Conservation (phyloP, 2,113 vertebrate genomes). For the Plotosus lineatus region DNA sequence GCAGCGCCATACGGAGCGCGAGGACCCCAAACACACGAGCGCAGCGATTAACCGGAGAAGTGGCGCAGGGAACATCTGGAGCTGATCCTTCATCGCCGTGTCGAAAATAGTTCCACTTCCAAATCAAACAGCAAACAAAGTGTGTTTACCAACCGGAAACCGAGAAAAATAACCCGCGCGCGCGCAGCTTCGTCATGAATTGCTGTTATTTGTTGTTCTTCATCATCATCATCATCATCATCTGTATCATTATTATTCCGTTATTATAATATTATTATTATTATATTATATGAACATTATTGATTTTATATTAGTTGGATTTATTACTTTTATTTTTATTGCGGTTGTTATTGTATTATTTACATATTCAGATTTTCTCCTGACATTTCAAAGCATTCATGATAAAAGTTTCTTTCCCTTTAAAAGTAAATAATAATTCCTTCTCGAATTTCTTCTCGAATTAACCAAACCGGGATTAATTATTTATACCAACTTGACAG, state of each 20-base stretch:
- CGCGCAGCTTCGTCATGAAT: too few relatives aligned
- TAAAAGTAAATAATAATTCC: background rate
- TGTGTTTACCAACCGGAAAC: too few relatives aligned
- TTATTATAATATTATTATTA: too few relatives aligned
- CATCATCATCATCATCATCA: too few relatives aligned
- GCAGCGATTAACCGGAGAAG: background rate
- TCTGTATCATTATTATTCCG: too few relatives aligned
- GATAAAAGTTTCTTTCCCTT: background rate
- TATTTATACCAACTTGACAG: background rate
- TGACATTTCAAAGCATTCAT: background rate
- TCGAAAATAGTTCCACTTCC: background rate
- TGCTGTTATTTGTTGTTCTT: too few relatives aligned
- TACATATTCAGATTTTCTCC: too few relatives aligned
- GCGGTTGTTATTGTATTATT: background rate
- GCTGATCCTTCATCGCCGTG: background rate
- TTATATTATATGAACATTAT: too few relatives aligned
- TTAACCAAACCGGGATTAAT: background rate
- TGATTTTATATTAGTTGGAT: too few relatives aligned
- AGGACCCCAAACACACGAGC: conserved; percentile 1
- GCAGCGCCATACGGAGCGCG: background rate
- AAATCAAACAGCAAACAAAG: background rate
- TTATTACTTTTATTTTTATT: background rate
- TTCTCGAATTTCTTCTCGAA: background rate
- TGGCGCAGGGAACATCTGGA: background rate
- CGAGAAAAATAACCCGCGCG: too few relatives aligned